Base-by-base conservation (phyloP, 2,113 vertebrate species). In the Notarius quadriscutis region DNA sequence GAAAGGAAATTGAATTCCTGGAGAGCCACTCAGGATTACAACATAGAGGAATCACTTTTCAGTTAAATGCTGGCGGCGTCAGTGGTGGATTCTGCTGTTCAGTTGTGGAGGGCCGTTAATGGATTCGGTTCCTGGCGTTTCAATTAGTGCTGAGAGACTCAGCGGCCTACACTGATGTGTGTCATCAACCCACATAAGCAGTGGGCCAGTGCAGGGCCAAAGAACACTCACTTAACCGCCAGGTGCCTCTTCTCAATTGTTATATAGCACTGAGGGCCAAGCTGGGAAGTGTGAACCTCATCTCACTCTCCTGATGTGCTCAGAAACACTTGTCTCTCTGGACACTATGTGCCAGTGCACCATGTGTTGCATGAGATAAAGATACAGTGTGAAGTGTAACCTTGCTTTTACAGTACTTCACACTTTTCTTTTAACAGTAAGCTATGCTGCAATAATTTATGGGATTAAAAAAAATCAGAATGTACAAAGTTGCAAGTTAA, bases 121-220 rank as follows among this genome's bases (percentile, higher is more conserved):
- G 88, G 89, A 92, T 93, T 92, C 86, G 92, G 93, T 92, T 94
- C 86, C 88, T 85, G 53, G 5, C 88, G 90, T 95, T 90, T 91
- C 91, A 94, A 94, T 95, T 93, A 94, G 91, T 88, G 90, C 92
- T 92, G 6, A 18, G 87, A 92, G 91, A 89, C 91, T 91, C 85
- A 71, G 53, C 69, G 87, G 89, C 92, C 84, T 89, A 85, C 83
- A 67, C 51, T 90, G 81, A 87, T 90, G 74, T 81, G 69, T 79
- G 65, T 63, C 72, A 51, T 85, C 74, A 87, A 74, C 77, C 81
- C 84, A 88, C 86, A 86, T 78, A 83, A 83, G 27, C 50, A 20
- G 25, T 83, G 53, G 58, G 72, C 71, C 53, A 34, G 63, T 53
- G 57, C 48, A 71, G 11, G 34, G 69, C 60, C 41, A 80, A 79